phyloP scores from a whole-genome alignment of 2,888 invertebrate species.

The Lycocerus yunnanus region DNA sequence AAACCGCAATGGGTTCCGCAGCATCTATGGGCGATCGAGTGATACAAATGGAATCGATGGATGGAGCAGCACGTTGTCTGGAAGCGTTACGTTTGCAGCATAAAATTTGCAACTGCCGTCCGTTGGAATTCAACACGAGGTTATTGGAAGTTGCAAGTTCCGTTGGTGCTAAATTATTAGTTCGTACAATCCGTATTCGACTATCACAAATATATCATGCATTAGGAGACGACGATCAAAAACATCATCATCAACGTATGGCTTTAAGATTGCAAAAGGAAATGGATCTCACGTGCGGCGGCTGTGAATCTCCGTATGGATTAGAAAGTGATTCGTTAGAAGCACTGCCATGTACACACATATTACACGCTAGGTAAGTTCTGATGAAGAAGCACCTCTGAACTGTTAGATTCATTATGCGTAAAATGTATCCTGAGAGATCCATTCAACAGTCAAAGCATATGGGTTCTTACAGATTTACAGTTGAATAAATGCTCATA shows the following conservation, averaged over 20 bases:
- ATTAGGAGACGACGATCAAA: conserved; percentile 80
- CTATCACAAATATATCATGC: conserved; percentile 81
- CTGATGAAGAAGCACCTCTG: neutral
- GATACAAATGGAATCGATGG: conserved; percentile 90
- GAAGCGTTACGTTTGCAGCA: conserved; percentile 78
- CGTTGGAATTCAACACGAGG: conserved; percentile 83
- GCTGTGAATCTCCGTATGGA: conserved; percentile 79
- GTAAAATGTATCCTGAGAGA: too few species aligned
- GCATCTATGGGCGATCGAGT: conserved; percentile 81
- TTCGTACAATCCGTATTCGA: conserved; percentile 77
- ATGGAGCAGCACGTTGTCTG: conserved; percentile 80
- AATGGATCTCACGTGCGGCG: conserved; percentile 79
- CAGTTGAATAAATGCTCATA: too few species aligned
- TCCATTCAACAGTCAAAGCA: too few species aligned
- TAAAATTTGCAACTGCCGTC: conserved; percentile 85
- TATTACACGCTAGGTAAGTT: conserved; percentile 77
- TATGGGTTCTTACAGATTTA: too few species aligned
- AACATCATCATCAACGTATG: conserved; percentile 74
- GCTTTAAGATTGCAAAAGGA: conserved; percentile 68
- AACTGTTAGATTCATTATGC: too few species aligned
- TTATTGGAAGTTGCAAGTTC: conserved; percentile 82
- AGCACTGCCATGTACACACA: conserved; percentile 84
- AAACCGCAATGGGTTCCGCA: conserved; percentile 83
- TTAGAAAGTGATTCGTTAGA: conserved; percentile 74
- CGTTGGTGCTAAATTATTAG: conserved; percentile 85